phyloP scores from a whole-genome alignment of 1,140 invertebrate species.

The Sipha flava region DNA sequence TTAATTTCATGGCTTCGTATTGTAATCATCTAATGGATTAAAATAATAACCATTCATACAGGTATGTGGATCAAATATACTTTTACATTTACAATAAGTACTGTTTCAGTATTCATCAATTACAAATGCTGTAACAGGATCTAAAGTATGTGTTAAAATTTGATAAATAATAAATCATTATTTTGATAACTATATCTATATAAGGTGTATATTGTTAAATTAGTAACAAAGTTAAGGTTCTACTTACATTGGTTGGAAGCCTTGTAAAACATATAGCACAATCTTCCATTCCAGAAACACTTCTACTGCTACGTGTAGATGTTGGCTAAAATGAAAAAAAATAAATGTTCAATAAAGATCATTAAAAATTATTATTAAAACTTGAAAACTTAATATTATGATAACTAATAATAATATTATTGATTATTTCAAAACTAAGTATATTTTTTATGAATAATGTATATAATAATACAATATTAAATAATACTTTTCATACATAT shows the following conservation, averaged over 20 bases:
- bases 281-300: slow-evolving; percentile 57
- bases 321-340: slow-evolving; percentile 34
- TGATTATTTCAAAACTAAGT: no score
- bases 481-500: background rate
- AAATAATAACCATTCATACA: background rate
- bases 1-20: background rate
- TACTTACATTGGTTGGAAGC: slow-evolving; percentile 68
- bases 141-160: background rate
- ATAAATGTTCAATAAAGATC: background rate
- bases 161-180: background rate
- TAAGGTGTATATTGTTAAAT: background rate
- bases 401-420: no score
- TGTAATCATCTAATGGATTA: background rate
- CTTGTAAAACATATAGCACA: slow-evolving; percentile 88
- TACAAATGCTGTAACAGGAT: background rate
- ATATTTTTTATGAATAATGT: no score
- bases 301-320: slow-evolving; percentile 15
- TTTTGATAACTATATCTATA: background rate
- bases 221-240: background rate
- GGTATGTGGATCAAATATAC: background rate
- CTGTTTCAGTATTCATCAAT: background rate
- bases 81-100: background rate
- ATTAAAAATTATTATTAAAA: no score
- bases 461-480: no score
- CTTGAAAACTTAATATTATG: no score